Evolutionary conservation across 2,888 invertebrate species (phyloP).

Genomic region (Rhamnusium bicolor): DNA sequence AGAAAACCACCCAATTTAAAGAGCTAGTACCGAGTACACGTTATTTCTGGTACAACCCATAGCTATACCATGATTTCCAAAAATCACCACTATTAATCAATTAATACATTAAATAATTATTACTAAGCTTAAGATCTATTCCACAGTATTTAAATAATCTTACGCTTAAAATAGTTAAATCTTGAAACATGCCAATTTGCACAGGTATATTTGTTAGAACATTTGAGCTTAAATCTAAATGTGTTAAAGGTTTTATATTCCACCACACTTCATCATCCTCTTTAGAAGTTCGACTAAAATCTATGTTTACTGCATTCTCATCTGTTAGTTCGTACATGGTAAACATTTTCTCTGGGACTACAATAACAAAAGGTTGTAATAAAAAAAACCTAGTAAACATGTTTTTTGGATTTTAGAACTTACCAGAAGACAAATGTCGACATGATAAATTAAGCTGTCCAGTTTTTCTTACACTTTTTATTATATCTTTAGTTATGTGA

Average conservation of each 20-base stretch:
- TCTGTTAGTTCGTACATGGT: constrained; percentile 80
- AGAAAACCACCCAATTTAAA: too few species aligned
- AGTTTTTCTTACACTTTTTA: constrained; percentile 86
- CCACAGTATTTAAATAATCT: constrained; percentile 45
- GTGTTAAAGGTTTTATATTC: constrained; percentile 85
- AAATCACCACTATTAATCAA: background rate
- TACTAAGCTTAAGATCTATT: background rate
- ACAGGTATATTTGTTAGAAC: constrained; percentile 77
- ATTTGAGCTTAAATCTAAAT: constrained; percentile 86
- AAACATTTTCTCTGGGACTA: constrained; percentile 84
- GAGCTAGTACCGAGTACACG: too few species aligned
- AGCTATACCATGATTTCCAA: background rate
- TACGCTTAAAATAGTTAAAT: constrained; percentile 82
- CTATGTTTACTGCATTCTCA: constrained; percentile 75
- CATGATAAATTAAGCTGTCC: constrained; percentile 87
- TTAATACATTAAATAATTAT: background rate
- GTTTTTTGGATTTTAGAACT: constrained; percentile 47
- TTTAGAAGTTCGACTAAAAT: constrained; percentile 73
- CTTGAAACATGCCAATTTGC: constrained; percentile 78
- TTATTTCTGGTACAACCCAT: too few species aligned
- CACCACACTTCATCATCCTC: constrained; percentile 80
- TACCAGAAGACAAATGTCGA: constrained; percentile 82
- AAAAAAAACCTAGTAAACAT: background rate
- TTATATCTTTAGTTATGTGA: constrained; percentile 79
- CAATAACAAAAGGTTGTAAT: constrained; percentile 32